phyloP scores from a whole-genome alignment of 92 coral and sea anemone species.

The Scolanthus callimorphus region DNA sequence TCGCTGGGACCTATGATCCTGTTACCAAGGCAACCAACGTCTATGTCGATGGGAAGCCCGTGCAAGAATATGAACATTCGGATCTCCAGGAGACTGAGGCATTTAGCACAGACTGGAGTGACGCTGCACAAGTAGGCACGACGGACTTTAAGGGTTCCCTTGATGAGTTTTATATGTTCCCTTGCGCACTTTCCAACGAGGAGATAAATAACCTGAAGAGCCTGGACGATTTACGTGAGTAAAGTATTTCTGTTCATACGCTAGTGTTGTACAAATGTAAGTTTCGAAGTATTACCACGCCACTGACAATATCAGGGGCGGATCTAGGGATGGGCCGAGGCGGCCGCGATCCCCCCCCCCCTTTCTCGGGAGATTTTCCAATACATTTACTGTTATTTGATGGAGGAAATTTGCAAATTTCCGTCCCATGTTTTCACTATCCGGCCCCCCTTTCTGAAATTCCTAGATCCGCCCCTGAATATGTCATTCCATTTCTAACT shows the following conservation, averaged over 20 bases:
- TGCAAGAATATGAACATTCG: slow-evolving; percentile 56
- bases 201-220: slow-evolving; percentile 56
- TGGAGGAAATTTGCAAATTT: too few species aligned
- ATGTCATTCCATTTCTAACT: too few species aligned
- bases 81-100: slow-evolving; percentile 66
- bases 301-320: too few species aligned
- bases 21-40: slow-evolving; percentile 57
- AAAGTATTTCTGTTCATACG: neutral
- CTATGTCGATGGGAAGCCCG: slow-evolving; percentile 68
- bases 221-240: slow-evolving; percentile 72
- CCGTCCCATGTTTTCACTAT: too few species aligned
- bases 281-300: too few species aligned
- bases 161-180: slow-evolving; percentile 90
- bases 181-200: slow-evolving; percentile 57
- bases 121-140: slow-evolving; percentile 66
- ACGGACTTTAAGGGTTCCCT: slow-evolving; percentile 73
- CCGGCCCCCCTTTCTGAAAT: too few species aligned
- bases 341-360: too few species aligned
- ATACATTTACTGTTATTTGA: too few species aligned
- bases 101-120: slow-evolving; percentile 75
- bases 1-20: slow-evolving; percentile 78
- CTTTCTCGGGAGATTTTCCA: too few species aligned
- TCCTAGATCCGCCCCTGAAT: too few species aligned
- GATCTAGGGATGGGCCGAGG: too few species aligned
- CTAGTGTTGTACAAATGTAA: too few species aligned